phyloP scores from a whole-genome alignment of 2,888 invertebrate genomes.

The Antitype chi region DNA sequence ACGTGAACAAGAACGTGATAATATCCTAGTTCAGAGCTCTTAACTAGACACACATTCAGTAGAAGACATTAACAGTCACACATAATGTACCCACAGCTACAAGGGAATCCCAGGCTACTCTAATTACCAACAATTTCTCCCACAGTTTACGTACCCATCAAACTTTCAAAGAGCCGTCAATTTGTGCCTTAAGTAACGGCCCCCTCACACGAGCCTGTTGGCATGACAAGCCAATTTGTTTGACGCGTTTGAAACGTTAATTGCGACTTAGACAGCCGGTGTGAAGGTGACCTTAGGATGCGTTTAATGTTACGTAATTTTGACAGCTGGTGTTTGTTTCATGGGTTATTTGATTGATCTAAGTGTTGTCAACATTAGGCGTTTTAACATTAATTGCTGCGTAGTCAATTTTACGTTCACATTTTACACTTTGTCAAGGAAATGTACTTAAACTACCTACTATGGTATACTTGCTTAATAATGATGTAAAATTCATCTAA shows the following conservation, averaged over 20 bases:
- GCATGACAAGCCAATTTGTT: slow-evolving; percentile 86
- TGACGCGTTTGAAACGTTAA: slow-evolving; percentile 77
- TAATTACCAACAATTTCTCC: slow-evolving; percentile 48
- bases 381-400: slow-evolving; percentile 24
- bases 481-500: too few relatives aligned
- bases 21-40: not conserved
- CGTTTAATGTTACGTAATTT: slow-evolving; percentile 61
- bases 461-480: too few relatives aligned
- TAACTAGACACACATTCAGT: not conserved
- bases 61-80: not conserved
- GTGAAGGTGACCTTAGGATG: slow-evolving; percentile 67
- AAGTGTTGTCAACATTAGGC: slow-evolving; percentile 36
- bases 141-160: slow-evolving; percentile 51
- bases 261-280: slow-evolving; percentile 63
- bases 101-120: slow-evolving; percentile 25
- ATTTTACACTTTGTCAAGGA: too few relatives aligned
- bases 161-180: slow-evolving; percentile 58
- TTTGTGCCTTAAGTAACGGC: slow-evolving; percentile 57
- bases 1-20: not conserved
- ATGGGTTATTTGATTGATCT: slow-evolving; percentile 43
- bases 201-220: slow-evolving; percentile 73
- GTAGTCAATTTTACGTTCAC: too few relatives aligned
- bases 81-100: slow-evolving; percentile 7
- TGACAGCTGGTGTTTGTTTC: slow-evolving; percentile 58
- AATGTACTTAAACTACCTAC: too few relatives aligned